These are phyloP conservation scores for Drosophila prostipennis DNA, from an alignment of 2,888 invertebrate genomes.

Conservation along the genomic window DNA sequence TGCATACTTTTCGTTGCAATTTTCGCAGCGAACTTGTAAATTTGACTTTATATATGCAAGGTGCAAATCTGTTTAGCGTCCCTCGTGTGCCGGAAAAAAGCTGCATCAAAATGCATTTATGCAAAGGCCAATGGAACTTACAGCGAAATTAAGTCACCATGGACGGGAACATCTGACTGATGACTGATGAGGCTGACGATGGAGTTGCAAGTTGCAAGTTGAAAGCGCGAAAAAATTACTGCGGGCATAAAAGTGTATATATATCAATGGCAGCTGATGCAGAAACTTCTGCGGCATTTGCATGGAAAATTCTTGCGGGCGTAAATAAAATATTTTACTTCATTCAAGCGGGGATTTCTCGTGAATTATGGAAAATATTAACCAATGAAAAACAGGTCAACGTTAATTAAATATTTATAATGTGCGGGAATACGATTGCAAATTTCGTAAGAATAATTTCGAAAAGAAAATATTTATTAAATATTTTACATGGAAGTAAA, in stretches of 20 bases:
- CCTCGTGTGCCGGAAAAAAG: conserved; percentile 26
- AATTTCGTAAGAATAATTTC: neutral
- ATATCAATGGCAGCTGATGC: conserved; percentile 25
- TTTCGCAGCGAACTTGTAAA: conserved; percentile 71
- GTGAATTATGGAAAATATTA: conserved; percentile 16
- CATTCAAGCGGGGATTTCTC: neutral
- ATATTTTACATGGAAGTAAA: no score
- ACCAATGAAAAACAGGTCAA: conserved; percentile 11
- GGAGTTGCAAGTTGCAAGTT: no score
- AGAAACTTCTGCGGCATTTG: conserved; percentile 11
- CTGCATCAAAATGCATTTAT: conserved; percentile 74
- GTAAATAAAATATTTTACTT: neutral
- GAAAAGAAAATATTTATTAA: no score
- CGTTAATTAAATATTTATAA: neutral
- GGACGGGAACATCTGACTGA: conserved; percentile 30
- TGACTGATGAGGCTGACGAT: neutral
- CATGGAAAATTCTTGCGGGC: neutral
- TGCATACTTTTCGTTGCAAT: conserved; percentile 76
- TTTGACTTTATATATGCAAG: conserved; percentile 67
- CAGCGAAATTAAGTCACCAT: conserved; percentile 54
- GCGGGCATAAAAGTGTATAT: neutral
- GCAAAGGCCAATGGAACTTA: conserved; percentile 64
- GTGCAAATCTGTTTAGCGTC: conserved; percentile 75
- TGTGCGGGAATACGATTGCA: no score
- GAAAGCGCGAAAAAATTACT: conserved; percentile 22